Conservation (phyloP, 1,140 invertebrate species). For the Drosophila auraria region DNA sequence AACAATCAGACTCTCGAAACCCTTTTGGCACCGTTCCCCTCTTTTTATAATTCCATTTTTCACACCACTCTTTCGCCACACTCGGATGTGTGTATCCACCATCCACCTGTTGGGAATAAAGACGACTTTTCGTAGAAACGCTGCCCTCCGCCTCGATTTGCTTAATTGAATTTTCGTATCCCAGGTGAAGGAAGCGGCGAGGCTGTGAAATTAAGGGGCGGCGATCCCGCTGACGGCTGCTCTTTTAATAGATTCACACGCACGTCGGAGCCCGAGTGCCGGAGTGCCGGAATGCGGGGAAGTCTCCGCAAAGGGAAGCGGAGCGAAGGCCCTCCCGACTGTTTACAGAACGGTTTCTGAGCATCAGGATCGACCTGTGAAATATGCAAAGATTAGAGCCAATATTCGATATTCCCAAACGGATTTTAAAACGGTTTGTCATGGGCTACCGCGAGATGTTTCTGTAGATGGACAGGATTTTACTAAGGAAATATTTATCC, state of each 20-base stretch:
- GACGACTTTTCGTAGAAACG: conserved; percentile 66
- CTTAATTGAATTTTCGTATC: conserved; percentile 73
- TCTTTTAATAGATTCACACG: conserved; percentile 74
- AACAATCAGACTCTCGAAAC: conserved; percentile 48
- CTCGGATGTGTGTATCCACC: background rate
- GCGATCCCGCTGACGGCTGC: conserved; percentile 32
- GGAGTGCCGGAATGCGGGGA: background rate
- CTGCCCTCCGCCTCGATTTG: conserved; percentile 66
- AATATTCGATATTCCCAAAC: background rate
- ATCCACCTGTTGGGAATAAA: conserved; percentile 30
- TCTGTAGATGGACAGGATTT: no score
- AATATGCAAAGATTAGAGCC: conserved; percentile 10
- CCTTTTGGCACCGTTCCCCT: conserved; percentile 48
- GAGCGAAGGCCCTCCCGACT: background rate
- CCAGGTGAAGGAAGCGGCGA: conserved; percentile 31
- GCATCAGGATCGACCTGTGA: background rate
- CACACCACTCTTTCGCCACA: conserved; percentile 36
- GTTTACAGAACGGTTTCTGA: conserved; percentile 14
- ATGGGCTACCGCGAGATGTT: background rate
- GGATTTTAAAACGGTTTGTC: background rate
- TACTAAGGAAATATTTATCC: no score
- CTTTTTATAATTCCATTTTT: conserved; percentile 42
- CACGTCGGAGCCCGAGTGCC: conserved; percentile 29
- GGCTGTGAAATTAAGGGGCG: background rate
- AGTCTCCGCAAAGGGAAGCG: background rate